Conservation (phyloP, 1,140 invertebrate genomes). For the Dolichoris vasculosae region DNA sequence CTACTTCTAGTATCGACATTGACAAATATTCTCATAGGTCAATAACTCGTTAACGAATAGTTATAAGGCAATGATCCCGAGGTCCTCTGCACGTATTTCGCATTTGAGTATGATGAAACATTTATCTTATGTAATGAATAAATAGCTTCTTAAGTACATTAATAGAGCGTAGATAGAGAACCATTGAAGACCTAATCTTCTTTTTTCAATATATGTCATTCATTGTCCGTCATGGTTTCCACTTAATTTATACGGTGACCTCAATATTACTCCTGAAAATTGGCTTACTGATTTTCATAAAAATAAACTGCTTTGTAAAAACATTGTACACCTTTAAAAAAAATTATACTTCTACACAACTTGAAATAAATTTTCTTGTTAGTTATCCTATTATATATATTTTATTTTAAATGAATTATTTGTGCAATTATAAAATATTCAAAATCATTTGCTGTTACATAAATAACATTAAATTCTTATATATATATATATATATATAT, state of each 20-base stretch:
- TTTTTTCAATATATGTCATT: conserved; percentile 14
- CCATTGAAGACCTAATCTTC: conserved; percentile 16
- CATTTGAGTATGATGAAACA: not conserved
- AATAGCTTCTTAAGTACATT: conserved; percentile 4
- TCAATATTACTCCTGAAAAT: conserved; percentile 19
- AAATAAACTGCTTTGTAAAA: not conserved
- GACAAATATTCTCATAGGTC: not conserved
- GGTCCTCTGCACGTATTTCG: conserved; percentile 2
- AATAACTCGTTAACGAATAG: conserved; percentile 1
- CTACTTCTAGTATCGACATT: not conserved
- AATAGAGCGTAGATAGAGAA: conserved; percentile 13
- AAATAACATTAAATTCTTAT: too few species aligned
- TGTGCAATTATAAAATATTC: not conserved
- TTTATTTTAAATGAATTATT: not conserved
- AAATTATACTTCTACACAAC: not conserved
- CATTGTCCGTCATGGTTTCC: not conserved
- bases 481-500: too few species aligned
- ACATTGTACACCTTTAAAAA: not conserved
- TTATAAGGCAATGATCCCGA: not conserved
- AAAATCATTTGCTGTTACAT: too few species aligned
- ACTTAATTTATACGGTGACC: conserved; percentile 20
- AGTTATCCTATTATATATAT: not conserved
- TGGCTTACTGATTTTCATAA: not conserved
- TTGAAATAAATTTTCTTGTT: not conserved
- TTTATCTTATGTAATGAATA: conserved; percentile 9